Percentiles rank a stretch among this genome's conserved stretches.
Conservation (phyloP, 1,140 invertebrate genomes). For the Procambarus virginalis region DNA sequence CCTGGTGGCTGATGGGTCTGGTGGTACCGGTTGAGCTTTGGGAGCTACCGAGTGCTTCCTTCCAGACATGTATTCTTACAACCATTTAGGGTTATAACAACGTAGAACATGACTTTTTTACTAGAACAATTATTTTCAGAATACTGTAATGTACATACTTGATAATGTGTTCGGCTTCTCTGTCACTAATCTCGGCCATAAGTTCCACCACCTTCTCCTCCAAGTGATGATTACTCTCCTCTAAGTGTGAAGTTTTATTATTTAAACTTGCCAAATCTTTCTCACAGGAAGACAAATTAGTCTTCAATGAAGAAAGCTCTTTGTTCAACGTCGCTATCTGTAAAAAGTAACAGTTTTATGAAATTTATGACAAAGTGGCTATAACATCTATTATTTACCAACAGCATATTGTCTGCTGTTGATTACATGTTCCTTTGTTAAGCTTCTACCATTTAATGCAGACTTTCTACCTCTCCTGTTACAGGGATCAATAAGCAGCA, state of each 20-base stretch:
- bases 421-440: too few species aligned
- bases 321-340: background rate
- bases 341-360: background rate
- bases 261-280: conserved; percentile 36
- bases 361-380: background rate
- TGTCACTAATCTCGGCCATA: conserved; percentile 52
- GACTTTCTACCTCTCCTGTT: background rate
- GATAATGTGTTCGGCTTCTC: conserved; percentile 50
- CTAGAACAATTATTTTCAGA: background rate
- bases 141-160: conserved; percentile 14
- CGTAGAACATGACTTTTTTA: too few species aligned
- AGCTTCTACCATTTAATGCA: background rate
- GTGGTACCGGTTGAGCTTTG: too few species aligned
- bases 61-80: too few species aligned
- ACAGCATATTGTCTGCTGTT: too few species aligned
- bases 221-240: conserved; percentile 46
- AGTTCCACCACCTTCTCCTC: conserved; percentile 59
- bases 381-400: too few species aligned
- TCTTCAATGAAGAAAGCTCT: background rate
- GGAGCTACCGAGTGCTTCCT: too few species aligned
- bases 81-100: too few species aligned
- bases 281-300: conserved; percentile 30
- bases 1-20: too few species aligned
- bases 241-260: conserved; percentile 8
- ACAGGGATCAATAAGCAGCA: background rate